phyloP scores from a whole-genome alignment of 2,888 invertebrate species.

The Drosophila melanosoma region DNA sequence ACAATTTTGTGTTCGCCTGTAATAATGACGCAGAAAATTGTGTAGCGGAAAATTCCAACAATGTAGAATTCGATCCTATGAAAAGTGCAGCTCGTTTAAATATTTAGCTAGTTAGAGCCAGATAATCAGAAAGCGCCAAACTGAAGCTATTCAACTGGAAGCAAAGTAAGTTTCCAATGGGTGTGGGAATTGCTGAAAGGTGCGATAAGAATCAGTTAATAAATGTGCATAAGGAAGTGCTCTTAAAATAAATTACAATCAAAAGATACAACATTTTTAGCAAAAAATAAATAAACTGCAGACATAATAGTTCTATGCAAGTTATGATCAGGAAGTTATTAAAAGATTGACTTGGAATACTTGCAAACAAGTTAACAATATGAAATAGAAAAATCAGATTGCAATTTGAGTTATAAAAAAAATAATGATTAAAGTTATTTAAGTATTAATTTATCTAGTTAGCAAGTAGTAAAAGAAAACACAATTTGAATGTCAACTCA shows the following conservation, averaged over 20 bases:
- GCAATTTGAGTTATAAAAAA: neutral
- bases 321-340: neutral
- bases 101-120: conserved; percentile 30
- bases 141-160: conserved; percentile 47
- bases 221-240: conserved; percentile 1
- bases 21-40: conserved; percentile 71
- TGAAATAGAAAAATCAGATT: neutral
- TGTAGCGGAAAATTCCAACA: conserved; percentile 42
- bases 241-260: neutral
- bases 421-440: neutral
- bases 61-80: conserved; percentile 29
- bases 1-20: conserved; percentile 61
- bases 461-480: neutral
- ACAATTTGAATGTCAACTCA: conserved; percentile 1
- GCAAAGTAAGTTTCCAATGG: conserved; percentile 6
- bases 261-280: no score
- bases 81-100: conserved; percentile 47
- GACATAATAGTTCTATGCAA: neutral
- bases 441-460: neutral
- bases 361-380: neutral
- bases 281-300: neutral
- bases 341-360: neutral
- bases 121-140: conserved; percentile 20
- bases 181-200: conserved; percentile 13
- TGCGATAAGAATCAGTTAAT: conserved; percentile 12